phyloP scores from a whole-genome alignment of 2,113 vertebrate species.

The Bambusicola thoracicus region DNA sequence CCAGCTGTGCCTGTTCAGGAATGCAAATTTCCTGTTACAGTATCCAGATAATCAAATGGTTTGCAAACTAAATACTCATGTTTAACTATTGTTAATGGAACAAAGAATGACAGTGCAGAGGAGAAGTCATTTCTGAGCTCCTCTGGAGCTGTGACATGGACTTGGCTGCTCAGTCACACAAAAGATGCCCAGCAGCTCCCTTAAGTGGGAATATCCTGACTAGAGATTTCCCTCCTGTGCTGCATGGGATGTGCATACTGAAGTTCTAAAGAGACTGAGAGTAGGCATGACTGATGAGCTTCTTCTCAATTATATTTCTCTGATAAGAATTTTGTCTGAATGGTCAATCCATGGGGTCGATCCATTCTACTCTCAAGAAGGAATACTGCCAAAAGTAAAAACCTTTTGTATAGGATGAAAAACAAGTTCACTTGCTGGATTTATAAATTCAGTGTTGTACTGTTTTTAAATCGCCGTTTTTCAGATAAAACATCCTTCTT shows the following conservation, averaged over 20 bases:
- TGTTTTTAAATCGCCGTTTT: background rate
- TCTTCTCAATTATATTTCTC: background rate
- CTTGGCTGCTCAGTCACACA: background rate
- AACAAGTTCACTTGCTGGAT: background rate
- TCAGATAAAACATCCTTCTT: background rate
- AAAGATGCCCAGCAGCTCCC: background rate
- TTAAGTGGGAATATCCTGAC: background rate
- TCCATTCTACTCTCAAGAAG: background rate
- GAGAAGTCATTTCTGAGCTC: background rate
- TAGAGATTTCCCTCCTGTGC: background rate
- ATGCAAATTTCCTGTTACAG: slow-evolving; percentile 63
- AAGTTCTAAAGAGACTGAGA: background rate
- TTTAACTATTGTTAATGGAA: background rate
- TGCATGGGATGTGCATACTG: background rate
- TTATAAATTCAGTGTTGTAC: background rate
- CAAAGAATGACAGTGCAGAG: background rate
- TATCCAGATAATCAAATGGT: slow-evolving; percentile 46
- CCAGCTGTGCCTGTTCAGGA: slow-evolving; percentile 57
- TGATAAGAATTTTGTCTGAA: background rate
- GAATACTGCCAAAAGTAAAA: background rate
- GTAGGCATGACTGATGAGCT: background rate
- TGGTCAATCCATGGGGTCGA: background rate
- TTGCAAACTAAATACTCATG: slow-evolving; percentile 42
- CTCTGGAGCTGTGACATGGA: background rate
- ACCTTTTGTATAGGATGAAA: background rate